Evolutionary conservation across 1,140 invertebrate species (phyloP), one percentile per base, ranked within the genome.

Genomic region (Gryon sp.): DNA sequence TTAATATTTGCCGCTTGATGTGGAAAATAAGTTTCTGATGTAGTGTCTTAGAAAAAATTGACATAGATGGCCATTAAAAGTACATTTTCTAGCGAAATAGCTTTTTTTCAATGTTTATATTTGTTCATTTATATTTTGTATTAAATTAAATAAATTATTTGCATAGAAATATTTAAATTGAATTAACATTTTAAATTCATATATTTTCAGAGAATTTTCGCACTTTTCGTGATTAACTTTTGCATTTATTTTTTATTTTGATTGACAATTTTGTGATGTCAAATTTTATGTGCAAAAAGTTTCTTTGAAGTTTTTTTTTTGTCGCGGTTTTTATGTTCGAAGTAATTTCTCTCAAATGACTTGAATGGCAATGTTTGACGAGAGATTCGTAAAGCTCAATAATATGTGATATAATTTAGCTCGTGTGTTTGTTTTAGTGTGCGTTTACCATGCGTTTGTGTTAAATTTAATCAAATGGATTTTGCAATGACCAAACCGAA

Each of bases 391-490:
- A 62, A 62, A 62, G 59, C 59, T 62, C 59, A 62, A 50, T 62
- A 43, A 62, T 38, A 50, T 50, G 34, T 40, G 59, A 62, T 48
- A 62, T 50, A 62, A 62, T 62, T 62, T 60, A 34, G 1, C 34
- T 22, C 18, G 28, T 4, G 40, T 14, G n/a, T 38, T 30, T 38
- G 20, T 14, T 36, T n/a, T 38, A 26, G 28, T n/a, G n/a, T n/a
- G n/a, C n/a, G n/a, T n/a, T n/a, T n/a, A n/a, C n/a, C n/a, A 16
- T 12, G 16, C 30, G 41, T 11, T 9, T 7, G 57, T 40, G 34
- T 40, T 62, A 38, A 65, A 65, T 65, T 65, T 52, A 65, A 65
- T 65, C 32, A 26, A 52, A 52, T 65, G 12, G 36, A 26, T 65
- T 50, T 53, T n/a, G 28, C 19, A 11, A n/a, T 38, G 24, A 26